Conservation (phyloP, 2,888 invertebrate species). For the Tiphia femorata region DNA sequence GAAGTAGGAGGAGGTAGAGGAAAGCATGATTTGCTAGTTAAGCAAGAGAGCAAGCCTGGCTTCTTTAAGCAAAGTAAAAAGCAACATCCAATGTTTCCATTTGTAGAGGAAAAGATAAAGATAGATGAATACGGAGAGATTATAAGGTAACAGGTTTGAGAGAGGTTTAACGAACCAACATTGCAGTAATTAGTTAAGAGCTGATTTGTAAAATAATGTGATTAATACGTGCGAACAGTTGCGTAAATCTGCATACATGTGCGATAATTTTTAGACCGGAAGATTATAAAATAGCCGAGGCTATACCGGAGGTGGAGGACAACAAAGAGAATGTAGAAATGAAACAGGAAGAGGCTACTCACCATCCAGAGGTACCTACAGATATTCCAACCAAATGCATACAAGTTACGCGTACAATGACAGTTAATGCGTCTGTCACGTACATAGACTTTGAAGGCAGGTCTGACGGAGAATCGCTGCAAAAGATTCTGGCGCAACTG, state of each 20-base stretch:
- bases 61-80: slow-evolving; percentile 92
- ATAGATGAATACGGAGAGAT: slow-evolving; percentile 98
- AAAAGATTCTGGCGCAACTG: slow-evolving; percentile 77
- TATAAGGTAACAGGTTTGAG: slow-evolving; percentile 73
- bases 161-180: background rate
- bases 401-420: slow-evolving; percentile 78
- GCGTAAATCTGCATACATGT: too few species aligned
- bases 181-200: slow-evolving; percentile 1
- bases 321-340: slow-evolving; percentile 77
- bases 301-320: slow-evolving; percentile 76
- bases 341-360: slow-evolving; percentile 75
- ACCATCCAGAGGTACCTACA: slow-evolving; percentile 67
- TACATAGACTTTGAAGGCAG: slow-evolving; percentile 98
- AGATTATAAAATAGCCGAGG: slow-evolving; percentile 88
- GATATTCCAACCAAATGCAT: slow-evolving; percentile 95
- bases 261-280: slow-evolving; percentile 76
- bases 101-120: slow-evolving; percentile 90
- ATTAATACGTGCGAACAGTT: too few species aligned
- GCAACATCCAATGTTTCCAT: slow-evolving; percentile 97
- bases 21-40: slow-evolving; percentile 90
- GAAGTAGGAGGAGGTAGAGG: slow-evolving; percentile 82
- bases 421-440: slow-evolving; percentile 87
- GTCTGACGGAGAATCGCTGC: slow-evolving; percentile 86
- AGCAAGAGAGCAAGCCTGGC: slow-evolving; percentile 80
- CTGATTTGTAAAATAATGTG: too few species aligned